Evolutionary conservation across 2,113 vertebrate species (phyloP).

Genomic region (Macroglossus sobrinus): DNA sequence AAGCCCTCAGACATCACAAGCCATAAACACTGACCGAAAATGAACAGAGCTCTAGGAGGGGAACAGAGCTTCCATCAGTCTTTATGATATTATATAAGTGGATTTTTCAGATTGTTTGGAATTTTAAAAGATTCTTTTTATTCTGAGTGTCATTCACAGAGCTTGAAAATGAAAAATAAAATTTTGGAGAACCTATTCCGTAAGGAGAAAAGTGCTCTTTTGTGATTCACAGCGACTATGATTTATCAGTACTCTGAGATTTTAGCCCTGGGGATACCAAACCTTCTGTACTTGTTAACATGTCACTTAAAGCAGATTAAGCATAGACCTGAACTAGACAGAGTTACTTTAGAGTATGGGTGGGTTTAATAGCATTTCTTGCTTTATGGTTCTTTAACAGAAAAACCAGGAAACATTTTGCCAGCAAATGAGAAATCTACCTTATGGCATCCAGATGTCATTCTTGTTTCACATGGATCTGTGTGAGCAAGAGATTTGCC

Average conservation of each 20-base stretch:
- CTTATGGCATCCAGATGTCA: slow-evolving; percentile 20
- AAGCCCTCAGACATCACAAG: slow-evolving; percentile 60
- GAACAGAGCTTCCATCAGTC: slow-evolving; percentile 35
- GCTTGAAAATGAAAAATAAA: slow-evolving; percentile 72
- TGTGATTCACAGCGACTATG: background rate
- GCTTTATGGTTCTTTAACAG: slow-evolving; percentile 5
- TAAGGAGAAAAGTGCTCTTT: slow-evolving; percentile 44
- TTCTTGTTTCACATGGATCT: background rate
- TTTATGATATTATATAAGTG: slow-evolving; percentile 61
- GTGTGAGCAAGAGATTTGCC: background rate
- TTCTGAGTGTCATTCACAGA: slow-evolving; percentile 55
- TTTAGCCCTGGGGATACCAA: background rate
- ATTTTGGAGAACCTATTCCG: slow-evolving; percentile 58
- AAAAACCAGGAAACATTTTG: slow-evolving; percentile 35
- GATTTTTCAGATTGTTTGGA: slow-evolving; percentile 76
- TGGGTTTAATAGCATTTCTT: background rate
- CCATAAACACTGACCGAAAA: slow-evolving; percentile 60
- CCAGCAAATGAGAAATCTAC: background rate
- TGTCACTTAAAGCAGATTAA: slow-evolving; percentile 28
- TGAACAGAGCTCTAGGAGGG: slow-evolving; percentile 57
- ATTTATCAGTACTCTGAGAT: background rate
- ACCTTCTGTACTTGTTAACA: background rate
- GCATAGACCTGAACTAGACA: background rate
- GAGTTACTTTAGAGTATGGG: background rate
- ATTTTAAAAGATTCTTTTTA: slow-evolving; percentile 36